Percentiles rank a stretch among this genome's conserved stretches.
These are phyloP conservation scores for Scarus forsteni DNA, from an alignment of 2,797 vertebrate genomes.

Conservation along the genomic window DNA sequence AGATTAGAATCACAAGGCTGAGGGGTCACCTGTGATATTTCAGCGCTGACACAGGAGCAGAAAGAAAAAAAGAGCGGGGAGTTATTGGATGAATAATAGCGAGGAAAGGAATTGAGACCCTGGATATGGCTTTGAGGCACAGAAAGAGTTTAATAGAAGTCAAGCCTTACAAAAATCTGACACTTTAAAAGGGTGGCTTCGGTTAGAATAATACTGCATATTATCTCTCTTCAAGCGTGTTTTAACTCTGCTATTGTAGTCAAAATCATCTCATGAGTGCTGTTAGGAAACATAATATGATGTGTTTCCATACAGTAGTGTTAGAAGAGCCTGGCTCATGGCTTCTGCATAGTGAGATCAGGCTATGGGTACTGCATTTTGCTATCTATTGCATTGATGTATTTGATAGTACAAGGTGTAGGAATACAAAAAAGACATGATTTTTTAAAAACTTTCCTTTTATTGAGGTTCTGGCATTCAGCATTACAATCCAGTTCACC, in stretches of 20 bases:
- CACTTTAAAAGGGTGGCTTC: conserved; percentile 13
- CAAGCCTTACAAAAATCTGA: conserved; percentile 5
- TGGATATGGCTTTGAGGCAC: background rate
- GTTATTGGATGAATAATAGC: background rate
- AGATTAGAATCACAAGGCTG: conserved; percentile 7
- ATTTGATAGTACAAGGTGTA: too few relatives aligned
- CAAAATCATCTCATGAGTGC: background rate
- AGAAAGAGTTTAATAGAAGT: conserved; percentile 1
- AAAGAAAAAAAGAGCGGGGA: background rate
- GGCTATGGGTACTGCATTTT: too few relatives aligned
- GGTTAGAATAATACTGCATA: background rate
- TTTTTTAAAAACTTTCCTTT: too few relatives aligned
- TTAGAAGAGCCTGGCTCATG: too few relatives aligned
- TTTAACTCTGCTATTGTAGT: background rate
- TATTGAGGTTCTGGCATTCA: too few relatives aligned
- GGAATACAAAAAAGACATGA: too few relatives aligned
- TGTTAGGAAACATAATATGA: too few relatives aligned
- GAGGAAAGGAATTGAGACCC: conserved; percentile 6
- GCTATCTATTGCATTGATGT: too few relatives aligned
- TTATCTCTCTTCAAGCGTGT: background rate
- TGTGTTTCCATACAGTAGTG: too few relatives aligned
- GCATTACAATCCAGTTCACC: too few relatives aligned
- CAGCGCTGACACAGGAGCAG: background rate
- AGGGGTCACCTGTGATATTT: conserved; percentile 6
- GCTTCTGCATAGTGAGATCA: too few relatives aligned